A percentile compares a stretch with the other conserved stretches of the same genome.
phyloP scores from a whole-genome alignment of 2,888 invertebrate genomes.

The Dryocosmus kuriphilus region DNA sequence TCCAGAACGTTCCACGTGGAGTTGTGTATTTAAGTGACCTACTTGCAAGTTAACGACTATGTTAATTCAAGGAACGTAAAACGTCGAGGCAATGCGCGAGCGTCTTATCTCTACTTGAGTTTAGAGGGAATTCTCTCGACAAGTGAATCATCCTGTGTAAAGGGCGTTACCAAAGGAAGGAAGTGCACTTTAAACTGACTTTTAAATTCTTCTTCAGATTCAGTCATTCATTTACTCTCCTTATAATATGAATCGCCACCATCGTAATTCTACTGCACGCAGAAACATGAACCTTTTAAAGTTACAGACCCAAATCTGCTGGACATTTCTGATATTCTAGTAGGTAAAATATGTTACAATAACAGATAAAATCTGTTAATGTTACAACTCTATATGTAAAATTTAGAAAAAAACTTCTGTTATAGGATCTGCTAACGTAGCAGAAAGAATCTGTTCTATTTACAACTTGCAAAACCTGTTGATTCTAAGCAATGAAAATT shows the following conservation, averaged over 20 bases:
- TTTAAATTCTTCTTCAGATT: background rate
- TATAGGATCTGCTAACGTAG: too few relatives aligned
- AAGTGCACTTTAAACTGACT: constrained; percentile 11
- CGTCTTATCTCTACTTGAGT: constrained; percentile 53
- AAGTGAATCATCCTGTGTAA: constrained; percentile 36
- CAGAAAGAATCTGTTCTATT: too few relatives aligned
- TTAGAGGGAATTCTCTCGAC: constrained; percentile 12
- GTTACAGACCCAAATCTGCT: too few relatives aligned
- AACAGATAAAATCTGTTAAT: too few relatives aligned
- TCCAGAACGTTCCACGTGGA: background rate
- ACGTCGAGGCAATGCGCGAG: constrained; percentile 58
- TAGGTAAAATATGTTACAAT: too few relatives aligned
- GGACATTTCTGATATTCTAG: too few relatives aligned
- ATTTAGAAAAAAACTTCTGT: too few relatives aligned
- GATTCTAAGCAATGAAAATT: too few relatives aligned
- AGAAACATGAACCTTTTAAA: too few relatives aligned
- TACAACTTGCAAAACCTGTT: too few relatives aligned
- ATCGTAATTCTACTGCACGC: background rate
- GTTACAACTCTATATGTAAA: too few relatives aligned
- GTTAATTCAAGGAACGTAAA: constrained; percentile 67
- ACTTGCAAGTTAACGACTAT: constrained; percentile 60
- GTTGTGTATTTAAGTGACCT: constrained; percentile 19
- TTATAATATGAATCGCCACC: background rate
- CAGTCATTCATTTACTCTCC: background rate
- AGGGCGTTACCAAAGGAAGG: background rate